Base-by-base conservation (phyloP, 2,888 invertebrate genomes). In the Congeria kusceri region DNA sequence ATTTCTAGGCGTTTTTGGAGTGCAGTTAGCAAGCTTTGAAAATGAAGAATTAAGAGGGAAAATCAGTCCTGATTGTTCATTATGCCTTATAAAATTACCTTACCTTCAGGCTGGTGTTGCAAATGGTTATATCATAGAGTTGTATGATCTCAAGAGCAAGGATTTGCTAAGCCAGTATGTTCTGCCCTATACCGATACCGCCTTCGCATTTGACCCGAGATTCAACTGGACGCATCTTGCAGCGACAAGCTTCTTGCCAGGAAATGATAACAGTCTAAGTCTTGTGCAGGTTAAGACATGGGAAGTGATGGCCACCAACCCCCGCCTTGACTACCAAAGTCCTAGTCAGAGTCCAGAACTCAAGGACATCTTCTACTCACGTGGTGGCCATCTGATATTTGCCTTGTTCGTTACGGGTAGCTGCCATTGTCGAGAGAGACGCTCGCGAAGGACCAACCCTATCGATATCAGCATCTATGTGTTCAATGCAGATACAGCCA, bases 171-270 rank as follows among this genome's bases (percentile, higher is more conserved):
- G 87, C 20, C 91, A 92, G 69, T 83, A 90, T 11, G 84, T 84
- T 27, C 83, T 92, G 58, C 86, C 91, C 23, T 90, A 86, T 72
- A 83, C 85, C 29, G 88, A 88, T 68, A 88, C 89, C 63, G 90
- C 92, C 56, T 93, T 93, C 85, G 89, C 89, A 59, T 93, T 93
- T 79, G 93, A 93, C 76, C 93, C 93, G 13, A 81, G 92, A 4
- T 92, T 92, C 77, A 87, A 87, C 59, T 89, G 90, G 73, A 89
- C 88, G 4, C 88, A 91, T 13, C 70, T 92, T 25, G 92, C 93
- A 13, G 90, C 92, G 32, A 93, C 93, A 7, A 92, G 92, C 84
- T 93, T 92, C 78, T 85, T 87, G 29, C 75, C 76, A 49, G 88
- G 86, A 49, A 90, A 89, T 71, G 90, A 89, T 62, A 92, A 92